These are phyloP conservation scores for Diaperis boleti DNA, from an alignment of 2,888 invertebrate species.

Conservation along the genomic window DNA sequence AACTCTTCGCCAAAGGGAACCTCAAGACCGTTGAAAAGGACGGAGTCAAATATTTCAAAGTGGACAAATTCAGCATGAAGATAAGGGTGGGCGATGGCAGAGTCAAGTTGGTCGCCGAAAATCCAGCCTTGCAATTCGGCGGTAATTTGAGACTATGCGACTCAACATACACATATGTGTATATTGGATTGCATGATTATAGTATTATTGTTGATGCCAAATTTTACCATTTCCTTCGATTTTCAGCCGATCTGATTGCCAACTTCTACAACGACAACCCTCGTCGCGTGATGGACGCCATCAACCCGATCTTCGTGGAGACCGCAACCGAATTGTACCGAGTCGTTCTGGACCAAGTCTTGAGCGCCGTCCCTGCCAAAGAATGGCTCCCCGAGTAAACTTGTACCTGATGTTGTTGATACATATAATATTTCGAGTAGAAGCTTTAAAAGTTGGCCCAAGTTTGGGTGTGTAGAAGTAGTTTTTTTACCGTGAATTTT, in stretches of 20 bases:
- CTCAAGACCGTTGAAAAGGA: constrained; percentile 72
- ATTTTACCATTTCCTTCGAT: no score
- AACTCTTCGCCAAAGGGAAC: constrained; percentile 70
- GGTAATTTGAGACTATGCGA: no score
- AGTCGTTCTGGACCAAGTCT: constrained; percentile 72
- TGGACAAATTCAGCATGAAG: constrained; percentile 73
- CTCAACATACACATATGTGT: no score
- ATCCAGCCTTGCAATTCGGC: constrained; percentile 70
- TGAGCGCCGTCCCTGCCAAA: constrained; percentile 71
- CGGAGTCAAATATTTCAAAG: constrained; percentile 72
- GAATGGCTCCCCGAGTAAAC: constrained; percentile 69
- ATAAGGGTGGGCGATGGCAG: constrained; percentile 74
- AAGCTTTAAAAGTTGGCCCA: no score
- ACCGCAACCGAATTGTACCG: constrained; percentile 73
- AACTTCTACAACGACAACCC: constrained; percentile 80
- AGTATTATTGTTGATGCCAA: no score
- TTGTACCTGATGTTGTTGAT: neutral
- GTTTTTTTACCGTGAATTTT: no score
- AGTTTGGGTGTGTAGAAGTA: no score
- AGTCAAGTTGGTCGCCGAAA: constrained; percentile 70
- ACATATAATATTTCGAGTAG: no score
- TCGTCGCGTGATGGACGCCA: constrained; percentile 74
- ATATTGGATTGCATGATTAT: no score
- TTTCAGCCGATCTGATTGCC: constrained; percentile 75
- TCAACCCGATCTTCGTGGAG: constrained; percentile 78